Evolutionary conservation across 2,113 vertebrate genomes (phyloP).

Genomic region (Entomyzon cyanotis): DNA sequence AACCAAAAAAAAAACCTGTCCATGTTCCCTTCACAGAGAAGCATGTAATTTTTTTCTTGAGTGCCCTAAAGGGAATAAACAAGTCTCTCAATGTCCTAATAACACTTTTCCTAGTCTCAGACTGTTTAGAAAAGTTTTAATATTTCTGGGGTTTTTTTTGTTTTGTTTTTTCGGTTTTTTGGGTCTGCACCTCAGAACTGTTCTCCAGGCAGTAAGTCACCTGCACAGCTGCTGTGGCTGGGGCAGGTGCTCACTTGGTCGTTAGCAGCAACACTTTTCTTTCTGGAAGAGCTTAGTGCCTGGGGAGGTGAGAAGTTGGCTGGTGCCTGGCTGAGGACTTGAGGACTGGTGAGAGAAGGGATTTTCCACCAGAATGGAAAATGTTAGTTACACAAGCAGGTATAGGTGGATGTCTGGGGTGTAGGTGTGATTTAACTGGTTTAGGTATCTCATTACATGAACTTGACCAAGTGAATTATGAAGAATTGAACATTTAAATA

Average conservation of each 20-base stretch:
- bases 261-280: background rate
- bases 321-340: background rate
- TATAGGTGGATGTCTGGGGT: fast-evolving
- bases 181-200: background rate
- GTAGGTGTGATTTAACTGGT: background rate
- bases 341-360: too few relatives aligned
- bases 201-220: background rate
- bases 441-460: background rate
- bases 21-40: background rate
- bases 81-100: background rate
- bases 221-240: background rate
- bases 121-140: background rate
- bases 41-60: too few relatives aligned
- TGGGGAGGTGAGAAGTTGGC: background rate
- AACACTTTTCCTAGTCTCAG: background rate
- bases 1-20: background rate
- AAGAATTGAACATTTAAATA: background rate
- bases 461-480: too few relatives aligned
- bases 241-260: background rate
- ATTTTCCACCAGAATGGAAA: background rate
- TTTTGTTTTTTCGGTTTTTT: too few relatives aligned
- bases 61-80: background rate
- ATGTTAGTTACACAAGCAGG: background rate
- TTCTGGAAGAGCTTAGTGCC: background rate
- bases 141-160: too few relatives aligned